Evolutionary conservation across 2,888 invertebrate genomes (phyloP).

Genomic region (Ophion slaviceki): DNA sequence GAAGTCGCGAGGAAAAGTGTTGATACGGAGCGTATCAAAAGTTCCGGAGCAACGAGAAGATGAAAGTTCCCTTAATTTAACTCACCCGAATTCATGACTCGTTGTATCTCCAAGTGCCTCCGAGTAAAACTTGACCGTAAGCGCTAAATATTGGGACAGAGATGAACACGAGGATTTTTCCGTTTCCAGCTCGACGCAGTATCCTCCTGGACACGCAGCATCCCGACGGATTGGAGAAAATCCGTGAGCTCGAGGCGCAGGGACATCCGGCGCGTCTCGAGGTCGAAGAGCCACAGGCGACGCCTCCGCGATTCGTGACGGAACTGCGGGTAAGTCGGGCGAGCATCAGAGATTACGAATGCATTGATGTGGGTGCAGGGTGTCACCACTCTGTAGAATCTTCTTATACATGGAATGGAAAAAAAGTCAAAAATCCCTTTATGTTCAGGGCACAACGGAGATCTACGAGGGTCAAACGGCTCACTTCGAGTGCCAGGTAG

Average conservation of each 20-base stretch:
- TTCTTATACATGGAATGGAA: background rate
- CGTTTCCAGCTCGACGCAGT: slow-evolving; percentile 88
- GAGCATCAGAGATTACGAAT: background rate
- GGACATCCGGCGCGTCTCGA: slow-evolving; percentile 91
- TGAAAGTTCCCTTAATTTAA: background rate
- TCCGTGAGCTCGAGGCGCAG: slow-evolving; percentile 95
- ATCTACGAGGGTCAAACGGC: slow-evolving; percentile 96
- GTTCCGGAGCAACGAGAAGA: slow-evolving; percentile 13
- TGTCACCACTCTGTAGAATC: no score
- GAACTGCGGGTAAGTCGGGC: slow-evolving; percentile 86
- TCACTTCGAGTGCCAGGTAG: slow-evolving; percentile 97
- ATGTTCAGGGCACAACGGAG: slow-evolving; percentile 90
- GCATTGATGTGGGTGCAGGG: background rate
- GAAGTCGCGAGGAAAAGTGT: slow-evolving; percentile 10
- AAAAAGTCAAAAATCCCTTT: slow-evolving; percentile 2
- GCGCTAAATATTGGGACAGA: no score
- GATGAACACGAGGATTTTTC: background rate
- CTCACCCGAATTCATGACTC: background rate
- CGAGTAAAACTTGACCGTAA: no score
- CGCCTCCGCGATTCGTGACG: slow-evolving; percentile 93
- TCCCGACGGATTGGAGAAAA: slow-evolving; percentile 96
- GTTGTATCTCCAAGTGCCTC: slow-evolving; percentile 18
- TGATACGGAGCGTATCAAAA: background rate
- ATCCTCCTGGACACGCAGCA: slow-evolving; percentile 96
- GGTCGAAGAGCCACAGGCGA: slow-evolving; percentile 92